phyloP scores from a whole-genome alignment of 53 echinoderm and acorn worm species.

The Mesocentrotus franciscanus region DNA sequence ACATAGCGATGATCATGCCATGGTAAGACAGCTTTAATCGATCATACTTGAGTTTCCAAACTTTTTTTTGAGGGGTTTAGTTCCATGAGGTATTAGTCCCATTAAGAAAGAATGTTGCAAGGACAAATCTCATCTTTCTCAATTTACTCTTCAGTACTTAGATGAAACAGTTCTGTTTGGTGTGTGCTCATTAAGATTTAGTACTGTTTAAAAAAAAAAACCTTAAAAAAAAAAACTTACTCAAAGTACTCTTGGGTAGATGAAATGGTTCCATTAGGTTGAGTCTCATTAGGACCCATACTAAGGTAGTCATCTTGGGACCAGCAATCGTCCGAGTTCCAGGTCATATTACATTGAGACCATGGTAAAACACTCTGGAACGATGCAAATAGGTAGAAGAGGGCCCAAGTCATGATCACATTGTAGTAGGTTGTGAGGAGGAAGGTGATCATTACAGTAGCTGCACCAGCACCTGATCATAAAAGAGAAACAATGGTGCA shows the following conservation, averaged over 20 bases:
- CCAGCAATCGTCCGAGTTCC: constrained; percentile 91
- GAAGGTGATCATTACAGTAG: constrained; percentile 95
- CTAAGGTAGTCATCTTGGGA: constrained; percentile 80
- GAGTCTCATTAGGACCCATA: constrained; percentile 68
- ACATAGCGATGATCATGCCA: no score
- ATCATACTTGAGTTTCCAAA: no score
- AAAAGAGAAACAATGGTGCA: not conserved
- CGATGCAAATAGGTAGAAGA: constrained; percentile 93
- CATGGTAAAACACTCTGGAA: constrained; percentile 89
- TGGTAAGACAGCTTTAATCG: no score
- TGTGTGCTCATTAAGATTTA: no score
- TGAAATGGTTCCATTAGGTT: constrained; percentile 85
- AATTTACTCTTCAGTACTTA: no score
- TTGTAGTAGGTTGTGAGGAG: constrained; percentile 98
- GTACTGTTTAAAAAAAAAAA: no score
- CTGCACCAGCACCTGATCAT: constrained; percentile 83
- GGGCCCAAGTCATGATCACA: constrained; percentile 97
- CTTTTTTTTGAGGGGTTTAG: no score
- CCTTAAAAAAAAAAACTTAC: constrained; percentile 68
- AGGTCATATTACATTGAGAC: constrained; percentile 82
- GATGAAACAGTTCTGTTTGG: no score
- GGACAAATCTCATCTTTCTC: no score
- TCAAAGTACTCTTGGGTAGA: constrained; percentile 93
- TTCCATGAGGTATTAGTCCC: no score
- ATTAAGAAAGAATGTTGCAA: no score